Evolutionary conservation across 2,888 invertebrate species (phyloP).

Genomic region (Spisula subtruncata): DNA sequence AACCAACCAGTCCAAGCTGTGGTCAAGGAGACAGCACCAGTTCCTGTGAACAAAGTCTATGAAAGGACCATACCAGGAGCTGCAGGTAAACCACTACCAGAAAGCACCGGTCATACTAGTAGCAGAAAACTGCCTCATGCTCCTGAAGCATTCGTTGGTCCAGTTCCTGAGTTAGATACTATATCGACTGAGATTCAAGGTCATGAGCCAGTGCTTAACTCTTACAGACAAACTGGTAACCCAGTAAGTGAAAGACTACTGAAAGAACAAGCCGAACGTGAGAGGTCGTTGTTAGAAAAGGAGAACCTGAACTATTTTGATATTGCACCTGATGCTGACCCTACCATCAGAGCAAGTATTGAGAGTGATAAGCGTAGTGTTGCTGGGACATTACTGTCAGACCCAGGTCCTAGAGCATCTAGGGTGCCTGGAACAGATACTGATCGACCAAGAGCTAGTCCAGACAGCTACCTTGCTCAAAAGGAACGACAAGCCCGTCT

Average conservation of each 20-base stretch:
- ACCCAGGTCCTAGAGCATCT: conserved; percentile 56
- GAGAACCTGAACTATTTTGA: conserved; percentile 61
- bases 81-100: conserved; percentile 11
- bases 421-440: neutral
- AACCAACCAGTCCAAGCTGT: conserved; percentile 51
- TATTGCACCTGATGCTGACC: conserved; percentile 40
- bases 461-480: conserved; percentile 68
- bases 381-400: conserved; percentile 54
- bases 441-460: conserved; percentile 48
- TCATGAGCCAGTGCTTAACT: conserved; percentile 44
- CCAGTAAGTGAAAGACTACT: conserved; percentile 67
- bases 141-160: conserved; percentile 56
- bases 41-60: conserved; percentile 46
- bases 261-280: conserved; percentile 55
- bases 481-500: conserved; percentile 46
- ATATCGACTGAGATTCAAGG: conserved; percentile 35
- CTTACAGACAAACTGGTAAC: conserved; percentile 63
- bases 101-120: neutral
- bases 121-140: conserved; percentile 29
- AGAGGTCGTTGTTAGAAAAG: conserved; percentile 51
- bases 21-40: conserved; percentile 43
- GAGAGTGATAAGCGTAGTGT: conserved; percentile 37
- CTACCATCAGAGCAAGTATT: conserved; percentile 21
- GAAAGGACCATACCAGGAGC: conserved; percentile 51
- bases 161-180: conserved; percentile 49